These are phyloP conservation scores for Antitype chi DNA, from an alignment of 2,888 invertebrate species.

Conservation along the genomic window DNA sequence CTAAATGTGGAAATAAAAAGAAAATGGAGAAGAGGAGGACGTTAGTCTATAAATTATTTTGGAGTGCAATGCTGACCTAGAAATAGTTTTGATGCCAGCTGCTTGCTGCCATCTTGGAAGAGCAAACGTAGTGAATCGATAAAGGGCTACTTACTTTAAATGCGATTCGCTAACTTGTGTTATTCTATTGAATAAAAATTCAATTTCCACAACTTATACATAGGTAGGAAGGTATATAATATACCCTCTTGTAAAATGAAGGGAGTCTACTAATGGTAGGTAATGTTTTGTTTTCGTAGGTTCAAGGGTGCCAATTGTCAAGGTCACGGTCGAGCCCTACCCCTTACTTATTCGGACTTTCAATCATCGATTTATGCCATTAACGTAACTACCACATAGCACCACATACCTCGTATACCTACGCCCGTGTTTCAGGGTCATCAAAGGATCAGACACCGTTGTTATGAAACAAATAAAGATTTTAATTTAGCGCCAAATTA, in stretches of 20 bases:
- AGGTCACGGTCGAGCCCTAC: conserved; percentile 21
- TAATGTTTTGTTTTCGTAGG: conserved; percentile 23
- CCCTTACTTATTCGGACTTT: conserved; percentile 34
- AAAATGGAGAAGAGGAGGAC: not conserved
- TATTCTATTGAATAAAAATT: not conserved
- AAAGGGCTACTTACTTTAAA: conserved; percentile 2
- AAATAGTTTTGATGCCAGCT: conserved; percentile 19
- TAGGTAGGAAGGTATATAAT: not conserved
- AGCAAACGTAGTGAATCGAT: not conserved
- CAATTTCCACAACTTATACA: not conserved
- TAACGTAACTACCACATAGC: not conserved
- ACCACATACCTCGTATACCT: not conserved
- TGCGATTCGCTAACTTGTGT: not conserved
- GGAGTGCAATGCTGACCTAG: conserved; percentile 9
- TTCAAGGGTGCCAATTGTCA: conserved; percentile 15
- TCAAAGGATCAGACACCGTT: not conserved
- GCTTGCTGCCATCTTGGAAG: not conserved
- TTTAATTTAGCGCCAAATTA: conserved; percentile 15
- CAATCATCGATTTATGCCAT: conserved; percentile 38
- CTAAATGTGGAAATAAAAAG: not conserved
- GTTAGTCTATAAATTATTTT: not conserved
- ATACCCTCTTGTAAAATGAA: not conserved
- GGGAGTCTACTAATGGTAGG: not conserved
- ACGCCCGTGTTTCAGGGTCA: conserved; percentile 7
- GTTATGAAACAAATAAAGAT: not conserved